Conservation (phyloP, 1,140 invertebrate species). For the Drosophila novamexicana region DNA sequence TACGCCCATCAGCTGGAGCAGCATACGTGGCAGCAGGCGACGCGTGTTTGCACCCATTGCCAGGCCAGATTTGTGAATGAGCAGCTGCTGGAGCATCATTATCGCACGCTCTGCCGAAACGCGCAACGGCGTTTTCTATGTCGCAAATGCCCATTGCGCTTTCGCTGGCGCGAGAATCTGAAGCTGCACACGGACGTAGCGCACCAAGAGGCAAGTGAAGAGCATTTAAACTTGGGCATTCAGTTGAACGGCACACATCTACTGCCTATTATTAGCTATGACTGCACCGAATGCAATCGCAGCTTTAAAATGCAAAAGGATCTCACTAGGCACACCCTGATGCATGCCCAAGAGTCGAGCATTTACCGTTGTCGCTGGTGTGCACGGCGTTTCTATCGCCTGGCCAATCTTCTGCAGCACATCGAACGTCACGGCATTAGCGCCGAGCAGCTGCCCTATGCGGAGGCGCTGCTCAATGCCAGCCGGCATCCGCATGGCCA, state of each 20-base stretch:
- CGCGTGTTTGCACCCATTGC: conserved; percentile 54
- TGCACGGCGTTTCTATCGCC: conserved; percentile 85
- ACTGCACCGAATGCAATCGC: conserved; percentile 85
- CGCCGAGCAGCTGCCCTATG: conserved; percentile 55
- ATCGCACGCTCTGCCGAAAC: conserved; percentile 62
- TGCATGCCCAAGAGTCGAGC: conserved; percentile 84
- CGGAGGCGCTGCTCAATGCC: conserved; percentile 60
- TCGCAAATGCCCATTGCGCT: conserved; percentile 70
- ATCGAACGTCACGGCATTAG: conserved; percentile 69
- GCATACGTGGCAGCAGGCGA: conserved; percentile 57
- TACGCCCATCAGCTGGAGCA: conserved; percentile 66
- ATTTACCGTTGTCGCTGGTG: conserved; percentile 85
- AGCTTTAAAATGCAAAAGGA: conserved; percentile 85
- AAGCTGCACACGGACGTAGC: conserved; percentile 49
- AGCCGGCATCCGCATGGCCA: conserved; percentile 59
- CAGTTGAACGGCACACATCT: conserved; percentile 3
- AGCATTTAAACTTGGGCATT: background rate
- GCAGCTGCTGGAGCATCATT: conserved; percentile 66
- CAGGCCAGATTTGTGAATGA: conserved; percentile 62
- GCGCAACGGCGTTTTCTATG: conserved; percentile 63
- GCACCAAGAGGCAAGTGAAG: conserved; percentile 32
- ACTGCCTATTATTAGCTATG: conserved; percentile 26
- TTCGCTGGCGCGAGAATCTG: conserved; percentile 77
- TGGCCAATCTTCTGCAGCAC: conserved; percentile 83
- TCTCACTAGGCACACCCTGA: conserved; percentile 84